Percentiles rank a stretch among this genome's conserved stretches.
Evolutionary conservation across 1,140 invertebrate genomes (phyloP).

Genomic region (Microplitis demolitor): DNA sequence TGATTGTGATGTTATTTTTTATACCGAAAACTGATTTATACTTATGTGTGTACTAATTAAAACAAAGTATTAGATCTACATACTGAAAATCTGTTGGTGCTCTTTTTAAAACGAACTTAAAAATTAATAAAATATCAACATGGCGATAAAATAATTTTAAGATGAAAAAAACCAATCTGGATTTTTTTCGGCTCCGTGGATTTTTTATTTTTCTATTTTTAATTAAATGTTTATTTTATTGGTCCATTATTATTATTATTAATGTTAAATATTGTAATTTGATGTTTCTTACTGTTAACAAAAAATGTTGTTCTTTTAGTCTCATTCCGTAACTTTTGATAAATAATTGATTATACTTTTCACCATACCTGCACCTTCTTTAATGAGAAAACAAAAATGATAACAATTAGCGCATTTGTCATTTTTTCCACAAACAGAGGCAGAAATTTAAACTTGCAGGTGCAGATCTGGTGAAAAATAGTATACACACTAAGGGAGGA

Average conservation of each 20-base stretch:
- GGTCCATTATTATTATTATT: neutral
- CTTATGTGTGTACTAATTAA: too few relatives aligned
- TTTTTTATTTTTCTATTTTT: neutral
- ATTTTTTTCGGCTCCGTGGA: neutral
- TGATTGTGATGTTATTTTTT: constrained; percentile 22
- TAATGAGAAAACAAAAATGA: too few relatives aligned
- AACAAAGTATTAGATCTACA: neutral
- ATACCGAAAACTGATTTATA: constrained; percentile 13
- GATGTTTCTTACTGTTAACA: neutral
- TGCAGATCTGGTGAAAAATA: too few relatives aligned
- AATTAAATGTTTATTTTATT: neutral
- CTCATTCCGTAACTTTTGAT: neutral
- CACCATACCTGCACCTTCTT: too few relatives aligned
- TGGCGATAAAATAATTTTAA: neutral
- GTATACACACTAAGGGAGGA: too few relatives aligned
- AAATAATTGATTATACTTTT: too few relatives aligned
- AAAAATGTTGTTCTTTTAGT: neutral
- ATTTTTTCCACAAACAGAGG: too few relatives aligned
- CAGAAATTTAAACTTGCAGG: too few relatives aligned
- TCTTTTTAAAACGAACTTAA: constrained; percentile 11
- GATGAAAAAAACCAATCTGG: neutral
- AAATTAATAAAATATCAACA: neutral
- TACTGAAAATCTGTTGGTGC: constrained; percentile 11
- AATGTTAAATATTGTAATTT: neutral
- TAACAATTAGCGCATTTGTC: too few relatives aligned